Evolutionary conservation across 2,888 invertebrate genomes (phyloP), one percentile per base, ranked within the genome.

Genomic region (Cabera pusaria): DNA sequence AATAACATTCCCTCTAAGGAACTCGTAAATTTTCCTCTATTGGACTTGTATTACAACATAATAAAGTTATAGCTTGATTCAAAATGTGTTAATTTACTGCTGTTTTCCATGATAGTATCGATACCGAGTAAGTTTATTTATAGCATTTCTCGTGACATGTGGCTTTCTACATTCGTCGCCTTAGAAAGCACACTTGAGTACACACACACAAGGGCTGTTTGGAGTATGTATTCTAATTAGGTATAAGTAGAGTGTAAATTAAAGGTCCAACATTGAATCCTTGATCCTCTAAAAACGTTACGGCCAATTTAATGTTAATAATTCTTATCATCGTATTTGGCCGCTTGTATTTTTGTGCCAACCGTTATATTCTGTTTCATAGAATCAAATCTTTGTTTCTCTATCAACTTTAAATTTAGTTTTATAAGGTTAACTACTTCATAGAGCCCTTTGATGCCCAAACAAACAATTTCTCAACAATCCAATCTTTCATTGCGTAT

Each of bases 1-100:
- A 73, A 75, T 64, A 43, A 39, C 48, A 49, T 57, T 52, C 60
- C 55, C 28, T 51, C 28, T 19, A 28, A 53, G 51, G 59, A 36
- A 36, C 50, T 35, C 41, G 45, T 54, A 45, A 45, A 55, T 56
- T 52, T 57, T 50, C 25, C 28, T 36, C 53, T 36, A n/a, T n/a
- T n/a, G n/a, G n/a, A n/a, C n/a, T 38, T 41, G 20, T 22, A 44
- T 31, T 47, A 46, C 44, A 46, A 31, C 20, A 38, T 25, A 43
- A 59, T n/a, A n/a, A n/a, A n/a, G n/a, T n/a, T n/a, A n/a, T n/a
- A n/a, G n/a, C n/a, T 52, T 52, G 45, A 38, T 55, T 46, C 52
- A 50, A 47, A 44, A 40, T 44, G 29, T 20, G 25, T 29, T 38
- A 35, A 19, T 21, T 29, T 6, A 8, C 22, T 14, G 29, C 7